Evolutionary conservation across 2,888 invertebrate genomes (phyloP), one percentile per base, ranked within the genome.

Genomic region (Eulithis testata): DNA sequence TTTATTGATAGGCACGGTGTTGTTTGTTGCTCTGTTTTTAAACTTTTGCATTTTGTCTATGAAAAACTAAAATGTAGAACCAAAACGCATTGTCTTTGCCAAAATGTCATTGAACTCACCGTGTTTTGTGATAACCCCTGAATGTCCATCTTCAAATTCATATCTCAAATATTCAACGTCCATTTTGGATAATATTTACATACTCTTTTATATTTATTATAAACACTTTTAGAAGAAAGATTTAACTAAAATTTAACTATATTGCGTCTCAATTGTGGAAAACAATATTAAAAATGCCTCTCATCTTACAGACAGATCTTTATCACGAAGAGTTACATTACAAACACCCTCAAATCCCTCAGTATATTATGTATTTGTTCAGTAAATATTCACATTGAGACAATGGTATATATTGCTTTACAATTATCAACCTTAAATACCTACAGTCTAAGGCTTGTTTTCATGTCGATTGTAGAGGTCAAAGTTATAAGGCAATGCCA

Each of bases 141-240:
- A 82, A 54, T 80, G 74, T 5, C 88, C 87, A 74, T 90, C 86
- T 75, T 87, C 84, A 63, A 83, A 90, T 51, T 81, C 80, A 64
- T 85, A 81, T 71, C 82, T 87, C 63, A 91, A 53, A 72, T 88
- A 89, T 63, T 91, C 90, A 9, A 86, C 85, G 68, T 90, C 88
- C 90, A 90, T 90, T 56, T 70, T 76, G 54, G 50, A 44, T 14
- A 45, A 8, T 51, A 56, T 31, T 47, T 31, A 50, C 31, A 60
- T 45, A 11, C 11, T 40, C 36, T 8, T 14, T 4, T 14, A 5
- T 12, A 6, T 47, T 8, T 4, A 7, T 14, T 1, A 7, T 47
- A n/a, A 7, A 12, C 12, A 45, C 14, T 47, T 47, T 47, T 12
- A 14, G 11, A 5, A 12, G 11, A 12, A 55, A 54, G 49, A 8